These are phyloP conservation scores for Notiomystis cincta DNA, from an alignment of 2,113 vertebrate genomes.

Conservation along the genomic window DNA sequence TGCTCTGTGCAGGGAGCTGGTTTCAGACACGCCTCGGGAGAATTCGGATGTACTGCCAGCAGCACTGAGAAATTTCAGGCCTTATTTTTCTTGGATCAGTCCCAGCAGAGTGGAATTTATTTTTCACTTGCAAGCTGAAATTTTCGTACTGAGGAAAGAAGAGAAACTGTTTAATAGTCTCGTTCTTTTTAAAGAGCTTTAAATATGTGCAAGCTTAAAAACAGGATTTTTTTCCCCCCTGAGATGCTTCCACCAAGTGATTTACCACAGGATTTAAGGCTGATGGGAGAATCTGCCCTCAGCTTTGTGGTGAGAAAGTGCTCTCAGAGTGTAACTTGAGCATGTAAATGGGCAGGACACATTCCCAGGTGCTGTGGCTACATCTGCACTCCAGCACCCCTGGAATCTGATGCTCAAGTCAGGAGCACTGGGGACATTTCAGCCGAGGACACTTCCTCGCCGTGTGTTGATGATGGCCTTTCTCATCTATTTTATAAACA, in stretches of 20 bases:
- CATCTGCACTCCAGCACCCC: not conserved
- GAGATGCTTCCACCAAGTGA: constrained; percentile 19
- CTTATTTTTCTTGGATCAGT: constrained; percentile 72
- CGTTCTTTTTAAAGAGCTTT: constrained; percentile 18
- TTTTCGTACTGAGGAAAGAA: constrained; percentile 22
- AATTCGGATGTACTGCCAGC: constrained; percentile 70
- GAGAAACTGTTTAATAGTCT: constrained; percentile 4
- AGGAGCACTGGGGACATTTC: not conserved
- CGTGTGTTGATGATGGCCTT: accelerated
- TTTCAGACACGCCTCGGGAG: constrained; percentile 57
- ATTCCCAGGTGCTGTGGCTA: not conserved
- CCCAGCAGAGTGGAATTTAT: constrained; percentile 63
- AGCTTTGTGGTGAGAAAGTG: not conserved
- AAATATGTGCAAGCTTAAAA: constrained; percentile 59
- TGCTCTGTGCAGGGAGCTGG: constrained; percentile 1
- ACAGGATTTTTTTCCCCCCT: not conserved
- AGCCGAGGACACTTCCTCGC: not conserved
- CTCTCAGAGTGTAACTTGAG: not conserved
- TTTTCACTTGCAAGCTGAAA: constrained; percentile 65
- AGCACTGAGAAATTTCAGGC: constrained; percentile 56
- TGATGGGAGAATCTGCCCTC: not conserved
- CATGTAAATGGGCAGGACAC: not conserved
- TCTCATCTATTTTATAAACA: not conserved
- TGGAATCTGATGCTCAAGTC: not conserved
- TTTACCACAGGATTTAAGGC: not conserved